phyloP scores from a whole-genome alignment of 2,113 vertebrate genomes.

The Furnarius figulus region DNA sequence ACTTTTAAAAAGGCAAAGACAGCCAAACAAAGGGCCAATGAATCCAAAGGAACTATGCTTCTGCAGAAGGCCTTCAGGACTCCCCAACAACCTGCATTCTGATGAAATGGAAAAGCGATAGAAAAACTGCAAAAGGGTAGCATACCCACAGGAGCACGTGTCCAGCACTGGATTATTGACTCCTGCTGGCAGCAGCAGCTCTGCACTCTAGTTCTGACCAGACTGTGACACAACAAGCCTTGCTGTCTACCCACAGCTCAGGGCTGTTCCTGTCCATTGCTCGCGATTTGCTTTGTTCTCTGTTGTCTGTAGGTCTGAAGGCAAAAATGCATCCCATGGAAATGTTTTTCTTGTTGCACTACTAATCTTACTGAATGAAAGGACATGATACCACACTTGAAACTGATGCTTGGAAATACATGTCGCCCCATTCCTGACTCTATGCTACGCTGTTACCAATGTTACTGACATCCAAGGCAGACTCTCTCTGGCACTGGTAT shows the following conservation, averaged over 20 bases:
- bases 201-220: background rate
- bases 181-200: background rate
- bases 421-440: background rate
- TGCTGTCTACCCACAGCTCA: background rate
- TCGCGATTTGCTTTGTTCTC: background rate
- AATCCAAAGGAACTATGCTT: background rate
- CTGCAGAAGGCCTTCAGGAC: background rate
- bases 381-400: background rate
- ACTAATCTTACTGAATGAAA: background rate
- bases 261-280: background rate
- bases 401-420: background rate
- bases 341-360: background rate
- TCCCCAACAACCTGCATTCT: background rate
- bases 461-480: background rate
- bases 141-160: accelerated
- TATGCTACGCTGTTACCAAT: background rate
- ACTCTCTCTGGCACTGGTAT: accelerated
- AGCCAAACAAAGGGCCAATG: background rate
- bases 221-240: background rate
- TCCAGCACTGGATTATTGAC: background rate
- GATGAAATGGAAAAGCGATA: background rate
- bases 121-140: background rate
- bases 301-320: background rate
- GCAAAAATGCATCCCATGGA: no score
- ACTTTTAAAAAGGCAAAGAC: background rate